Percentiles rank a stretch among this genome's conserved stretches.
Conservation (phyloP, 2,888 invertebrate genomes). For the Drosophila cracens region DNA sequence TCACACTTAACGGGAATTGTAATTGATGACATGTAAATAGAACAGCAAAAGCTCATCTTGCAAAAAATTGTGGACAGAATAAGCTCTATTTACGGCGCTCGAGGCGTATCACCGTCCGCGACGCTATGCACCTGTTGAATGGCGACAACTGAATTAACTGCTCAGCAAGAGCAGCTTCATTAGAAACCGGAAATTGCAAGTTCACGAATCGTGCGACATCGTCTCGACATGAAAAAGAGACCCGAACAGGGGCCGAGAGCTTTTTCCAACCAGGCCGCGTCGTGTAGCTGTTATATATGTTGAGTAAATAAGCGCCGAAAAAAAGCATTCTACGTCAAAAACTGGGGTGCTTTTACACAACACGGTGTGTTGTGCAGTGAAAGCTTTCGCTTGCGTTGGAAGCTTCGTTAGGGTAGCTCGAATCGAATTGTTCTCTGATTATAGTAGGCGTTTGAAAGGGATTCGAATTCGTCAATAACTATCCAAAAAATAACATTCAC, state of each 20-base stretch:
- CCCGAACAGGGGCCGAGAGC: slow-evolving; percentile 25
- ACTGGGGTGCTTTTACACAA: slow-evolving; percentile 1
- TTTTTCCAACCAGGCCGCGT: slow-evolving; percentile 1
- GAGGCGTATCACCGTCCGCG: slow-evolving; percentile 13
- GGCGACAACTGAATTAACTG: slow-evolving; percentile 36
- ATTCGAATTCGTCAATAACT: neutral
- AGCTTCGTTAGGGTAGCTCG: slow-evolving; percentile 11
- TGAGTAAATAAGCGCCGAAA: slow-evolving; percentile 21
- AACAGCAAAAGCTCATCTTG: neutral
- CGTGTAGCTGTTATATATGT: neutral
- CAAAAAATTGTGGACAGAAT: neutral
- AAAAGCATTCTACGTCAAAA: slow-evolving; percentile 12
- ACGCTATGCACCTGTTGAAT: slow-evolving; percentile 54
- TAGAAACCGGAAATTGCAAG: slow-evolving; percentile 50
- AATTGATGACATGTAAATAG: neutral
- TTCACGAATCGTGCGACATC: slow-evolving; percentile 26
- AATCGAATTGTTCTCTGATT: neutral
- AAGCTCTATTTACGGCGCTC: neutral
- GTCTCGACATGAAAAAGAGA: slow-evolving; percentile 13
- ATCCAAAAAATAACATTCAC: slow-evolving; percentile 20
- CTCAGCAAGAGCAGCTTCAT: slow-evolving; percentile 24
- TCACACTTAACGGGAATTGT: neutral
- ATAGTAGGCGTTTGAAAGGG: slow-evolving; percentile 21
- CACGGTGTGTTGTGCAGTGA: slow-evolving; percentile 2
- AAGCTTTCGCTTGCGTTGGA: slow-evolving; percentile 25